Conservation (phyloP, 2,113 vertebrate species). For the Sprattus sprattus region DNA sequence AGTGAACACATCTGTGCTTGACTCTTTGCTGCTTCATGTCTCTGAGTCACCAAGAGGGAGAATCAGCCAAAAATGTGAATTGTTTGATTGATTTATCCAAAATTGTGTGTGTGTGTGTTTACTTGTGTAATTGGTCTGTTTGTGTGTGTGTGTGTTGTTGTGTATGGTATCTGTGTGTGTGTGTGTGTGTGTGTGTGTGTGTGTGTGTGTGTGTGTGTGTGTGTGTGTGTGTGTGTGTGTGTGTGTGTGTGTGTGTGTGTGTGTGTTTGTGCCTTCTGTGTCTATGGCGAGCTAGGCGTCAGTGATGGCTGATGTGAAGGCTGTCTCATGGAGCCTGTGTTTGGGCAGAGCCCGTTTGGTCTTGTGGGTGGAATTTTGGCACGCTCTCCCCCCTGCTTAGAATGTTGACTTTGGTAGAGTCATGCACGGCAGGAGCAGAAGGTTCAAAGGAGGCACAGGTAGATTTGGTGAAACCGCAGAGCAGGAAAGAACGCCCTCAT, state of each 20-base stretch:
- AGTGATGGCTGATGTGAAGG: background rate
- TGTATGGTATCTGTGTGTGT: background rate
- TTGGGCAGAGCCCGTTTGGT: background rate
- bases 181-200: background rate
- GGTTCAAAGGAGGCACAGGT: background rate
- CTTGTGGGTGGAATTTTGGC: slow-evolving; percentile 19
- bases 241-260: background rate
- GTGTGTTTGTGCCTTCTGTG: background rate
- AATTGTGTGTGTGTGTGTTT: background rate
- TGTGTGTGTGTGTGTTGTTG: background rate
- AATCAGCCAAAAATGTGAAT: background rate
- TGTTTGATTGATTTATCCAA: background rate
- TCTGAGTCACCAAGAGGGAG: background rate
- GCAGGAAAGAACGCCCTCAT: background rate
- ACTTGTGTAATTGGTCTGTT: background rate
- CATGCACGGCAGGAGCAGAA: background rate
- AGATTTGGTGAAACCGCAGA: background rate
- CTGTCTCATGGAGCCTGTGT: background rate
- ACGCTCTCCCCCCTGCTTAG: background rate
- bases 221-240: too few species aligned
- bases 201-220: background rate
- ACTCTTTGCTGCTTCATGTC: background rate
- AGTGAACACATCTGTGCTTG: background rate
- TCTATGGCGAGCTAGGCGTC: background rate
- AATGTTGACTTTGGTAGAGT: slow-evolving; percentile 10